Base-by-base conservation (phyloP, 2,888 invertebrate species). In the Netelia inedita region DNA sequence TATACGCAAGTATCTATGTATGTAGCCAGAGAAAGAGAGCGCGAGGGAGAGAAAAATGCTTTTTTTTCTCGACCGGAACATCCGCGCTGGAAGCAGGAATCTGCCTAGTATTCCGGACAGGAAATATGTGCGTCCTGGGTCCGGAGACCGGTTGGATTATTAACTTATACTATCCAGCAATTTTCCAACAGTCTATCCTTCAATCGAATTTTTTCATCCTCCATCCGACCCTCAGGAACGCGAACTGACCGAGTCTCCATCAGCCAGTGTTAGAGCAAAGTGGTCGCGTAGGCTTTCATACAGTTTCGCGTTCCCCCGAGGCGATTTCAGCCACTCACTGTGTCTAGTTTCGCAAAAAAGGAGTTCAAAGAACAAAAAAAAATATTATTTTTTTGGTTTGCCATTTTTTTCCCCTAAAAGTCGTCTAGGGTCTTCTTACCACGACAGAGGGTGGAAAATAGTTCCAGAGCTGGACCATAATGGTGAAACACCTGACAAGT, bases 91-190 rank as follows among this genome's bases (percentile, higher is more conserved):
- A 57, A 68, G 63, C 10, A 50, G 35, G 11, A 46, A 71, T 50
- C 57, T 71, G 6, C 63, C 35, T 43, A 16, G 50, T 80, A 79
- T 80, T 75, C 75, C 79, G 35, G 57, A 10, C 53, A 57, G 83
- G 79, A 83, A 83, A 76, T 72, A 41, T 75, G 65, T 72, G 16
- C 65, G 59, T 82, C 57, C 57, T 28, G 21, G 23, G 14, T 61
- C 75, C 81, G 69, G 75, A 82, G 46, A 71, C 53, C 19, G 46
- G 5, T 68, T 46, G 21, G 8, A 79, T 71, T 71, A 78, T 78
- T 69, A 46, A 46, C 46, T 59, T 69, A 50, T 16, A 50, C 23
- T 11, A 69, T 50, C n/a, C 35, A n/a, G 9, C 28, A 35, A 66
- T 16, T 41, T 46, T 41, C 43, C 16, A 35, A 35, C 35, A 11